Conservation (phyloP, 2,113 vertebrate genomes). For the Halcyon senegalensis region DNA sequence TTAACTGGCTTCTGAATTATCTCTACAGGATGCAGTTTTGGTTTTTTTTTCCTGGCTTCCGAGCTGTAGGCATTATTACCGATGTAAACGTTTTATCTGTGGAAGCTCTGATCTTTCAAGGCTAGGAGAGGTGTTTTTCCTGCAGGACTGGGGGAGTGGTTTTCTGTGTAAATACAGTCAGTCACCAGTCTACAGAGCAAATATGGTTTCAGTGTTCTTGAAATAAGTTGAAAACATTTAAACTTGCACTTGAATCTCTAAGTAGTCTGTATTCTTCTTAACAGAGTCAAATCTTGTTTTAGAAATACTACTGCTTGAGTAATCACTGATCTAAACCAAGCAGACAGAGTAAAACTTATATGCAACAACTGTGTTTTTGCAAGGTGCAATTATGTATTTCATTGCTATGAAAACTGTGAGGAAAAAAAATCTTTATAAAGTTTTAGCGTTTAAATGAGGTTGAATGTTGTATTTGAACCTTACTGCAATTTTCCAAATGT, state of each 20-base stretch:
- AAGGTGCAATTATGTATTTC: background rate
- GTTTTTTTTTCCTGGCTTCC: background rate
- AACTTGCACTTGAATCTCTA: background rate
- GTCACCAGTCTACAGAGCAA: background rate
- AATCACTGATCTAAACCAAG: background rate
- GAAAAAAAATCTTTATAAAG: background rate
- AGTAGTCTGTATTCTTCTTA: background rate
- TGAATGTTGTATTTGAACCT: background rate
- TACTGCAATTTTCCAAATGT: background rate
- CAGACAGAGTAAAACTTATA: background rate
- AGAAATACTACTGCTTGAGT: background rate
- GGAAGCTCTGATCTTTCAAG: background rate
- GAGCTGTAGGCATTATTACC: background rate
- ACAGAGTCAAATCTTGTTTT: background rate
- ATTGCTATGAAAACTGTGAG: background rate
- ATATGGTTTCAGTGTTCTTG: background rate
- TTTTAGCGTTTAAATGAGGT: background rate
- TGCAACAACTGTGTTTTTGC: background rate
- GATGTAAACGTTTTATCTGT: background rate
- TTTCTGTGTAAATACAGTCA: background rate
- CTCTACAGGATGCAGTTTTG: background rate
- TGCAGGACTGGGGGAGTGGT: background rate
- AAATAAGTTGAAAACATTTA: background rate
- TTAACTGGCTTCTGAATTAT: background rate
- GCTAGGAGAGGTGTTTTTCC: background rate